Conservation (phyloP, 2,888 invertebrate species). For the Drosophila fulvimacula region DNA sequence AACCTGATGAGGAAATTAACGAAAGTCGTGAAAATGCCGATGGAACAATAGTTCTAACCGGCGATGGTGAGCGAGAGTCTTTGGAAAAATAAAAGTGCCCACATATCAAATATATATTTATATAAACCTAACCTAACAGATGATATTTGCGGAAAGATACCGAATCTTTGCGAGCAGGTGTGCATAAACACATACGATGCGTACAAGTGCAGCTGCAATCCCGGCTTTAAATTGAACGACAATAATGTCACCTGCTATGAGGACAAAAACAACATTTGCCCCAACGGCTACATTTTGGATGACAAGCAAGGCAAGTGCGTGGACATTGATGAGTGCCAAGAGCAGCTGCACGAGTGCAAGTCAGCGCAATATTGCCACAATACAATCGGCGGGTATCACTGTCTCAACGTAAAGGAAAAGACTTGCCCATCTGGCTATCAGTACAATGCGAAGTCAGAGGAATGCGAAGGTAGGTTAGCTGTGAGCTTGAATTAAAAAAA, state of each 20-base stretch:
- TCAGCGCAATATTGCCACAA: conserved; percentile 88
- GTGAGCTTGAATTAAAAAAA: too few species aligned
- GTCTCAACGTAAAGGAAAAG: conserved; percentile 83
- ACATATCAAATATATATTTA: neutral
- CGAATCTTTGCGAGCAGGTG: conserved; percentile 86
- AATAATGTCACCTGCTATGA: conserved; percentile 86
- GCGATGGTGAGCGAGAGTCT: conserved; percentile 71
- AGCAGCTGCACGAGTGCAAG: conserved; percentile 89
- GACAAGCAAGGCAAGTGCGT: conserved; percentile 83
- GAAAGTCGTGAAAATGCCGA: conserved; percentile 32
- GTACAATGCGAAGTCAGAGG: conserved; percentile 85
- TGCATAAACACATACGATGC: conserved; percentile 87
- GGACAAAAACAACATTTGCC: conserved; percentile 79
- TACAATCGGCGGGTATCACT: conserved; percentile 88
- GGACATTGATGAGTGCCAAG: conserved; percentile 90
- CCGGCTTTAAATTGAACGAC: conserved; percentile 85
- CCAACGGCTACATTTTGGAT: conserved; percentile 85
- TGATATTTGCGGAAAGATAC: conserved; percentile 86
- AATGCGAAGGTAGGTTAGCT: conserved; percentile 89
- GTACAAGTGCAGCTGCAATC: conserved; percentile 85
- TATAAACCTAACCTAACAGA: conserved; percentile 67
- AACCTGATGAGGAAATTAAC: neutral
- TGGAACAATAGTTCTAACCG: conserved; percentile 69
- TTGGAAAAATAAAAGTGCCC: neutral
- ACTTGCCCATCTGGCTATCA: conserved; percentile 85